Evolutionary conservation across 2,113 vertebrate genomes (phyloP).

Genomic region (Macaca nemestrina): DNA sequence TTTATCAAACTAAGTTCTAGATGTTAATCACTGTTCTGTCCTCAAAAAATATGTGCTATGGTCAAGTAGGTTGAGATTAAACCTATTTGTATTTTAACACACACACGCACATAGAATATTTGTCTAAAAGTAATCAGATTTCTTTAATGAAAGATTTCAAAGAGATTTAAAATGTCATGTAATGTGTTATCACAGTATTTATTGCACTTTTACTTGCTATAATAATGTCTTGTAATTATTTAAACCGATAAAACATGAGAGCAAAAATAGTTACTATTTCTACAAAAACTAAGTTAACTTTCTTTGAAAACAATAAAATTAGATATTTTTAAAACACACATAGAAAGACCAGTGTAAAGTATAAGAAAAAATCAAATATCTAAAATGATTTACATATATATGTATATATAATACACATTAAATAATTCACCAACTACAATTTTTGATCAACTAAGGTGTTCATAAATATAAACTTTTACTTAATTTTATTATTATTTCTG

Average conservation of each 20-base stretch:
- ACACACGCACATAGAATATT: neutral
- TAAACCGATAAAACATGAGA: neutral
- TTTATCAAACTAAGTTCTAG: neutral
- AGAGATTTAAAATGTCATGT: neutral
- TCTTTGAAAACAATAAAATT: neutral
- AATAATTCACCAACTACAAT: neutral
- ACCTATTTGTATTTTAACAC: neutral
- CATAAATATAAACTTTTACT: neutral
- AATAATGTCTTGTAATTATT: neutral
- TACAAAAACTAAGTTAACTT: neutral
- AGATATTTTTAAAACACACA: neutral
- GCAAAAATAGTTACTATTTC: neutral
- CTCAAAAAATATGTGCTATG: neutral
- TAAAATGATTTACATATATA: neutral
- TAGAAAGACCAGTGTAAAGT: neutral
- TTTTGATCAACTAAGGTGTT: neutral
- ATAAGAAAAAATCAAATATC: neutral
- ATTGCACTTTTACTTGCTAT: neutral
- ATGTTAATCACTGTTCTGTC: neutral
- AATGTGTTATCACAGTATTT: neutral
- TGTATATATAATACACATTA: neutral
- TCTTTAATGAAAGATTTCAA: neutral
- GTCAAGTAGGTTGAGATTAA: neutral
- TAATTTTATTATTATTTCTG: neutral
- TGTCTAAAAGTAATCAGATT: neutral